Evolutionary conservation across 2,113 vertebrate species (phyloP), one percentile per base, ranked within the genome.

Genomic region (Chloropsis cyanopogon): DNA sequence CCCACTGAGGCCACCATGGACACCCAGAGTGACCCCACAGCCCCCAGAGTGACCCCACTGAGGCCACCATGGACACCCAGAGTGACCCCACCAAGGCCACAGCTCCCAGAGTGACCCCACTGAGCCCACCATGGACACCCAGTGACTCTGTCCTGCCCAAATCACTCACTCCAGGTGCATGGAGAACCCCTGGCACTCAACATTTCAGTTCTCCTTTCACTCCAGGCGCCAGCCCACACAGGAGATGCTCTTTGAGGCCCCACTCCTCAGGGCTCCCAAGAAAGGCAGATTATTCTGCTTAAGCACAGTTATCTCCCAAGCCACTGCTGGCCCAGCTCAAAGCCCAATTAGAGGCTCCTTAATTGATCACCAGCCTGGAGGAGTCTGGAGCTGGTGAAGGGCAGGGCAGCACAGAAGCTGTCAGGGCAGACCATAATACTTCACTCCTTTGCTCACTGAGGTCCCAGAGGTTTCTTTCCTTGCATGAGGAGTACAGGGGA

Each of bases 221-320:
- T 14, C 25, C 82, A 87, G 61, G 54, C 84, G 18, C 50, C 39
- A 57, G n/a, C 68, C 31, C 90, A 82, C 29, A 52, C 19, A 33
- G 28, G 53, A 68, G 78, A 53, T 69, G 76, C 44, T 88, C 70
- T 77, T 7, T 57, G 57, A 96, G 77, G 82, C 49, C 73, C 31
- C 49, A 46, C 11, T 79, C 28, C 50, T 22, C 50, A 66, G 33
- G 29, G 78, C 54, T 90, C 79, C 56, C n/a, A 80, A 92, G 78
- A 93, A 83, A 92, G 44, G 37, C 91, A 93, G 84, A 91, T 95
- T 91, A 95, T 46, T 82, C 33, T 94, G 26, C 57, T 88, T 70
- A 92, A 89, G 93, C 88, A 24, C 86, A 82, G 85, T 82, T 72
- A 75, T 82, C 88, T 89, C 93, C 57, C 9, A 4, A 92, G 70